Base-by-base conservation (phyloP, 1,140 invertebrate species). In the Drosophila pachea region DNA sequence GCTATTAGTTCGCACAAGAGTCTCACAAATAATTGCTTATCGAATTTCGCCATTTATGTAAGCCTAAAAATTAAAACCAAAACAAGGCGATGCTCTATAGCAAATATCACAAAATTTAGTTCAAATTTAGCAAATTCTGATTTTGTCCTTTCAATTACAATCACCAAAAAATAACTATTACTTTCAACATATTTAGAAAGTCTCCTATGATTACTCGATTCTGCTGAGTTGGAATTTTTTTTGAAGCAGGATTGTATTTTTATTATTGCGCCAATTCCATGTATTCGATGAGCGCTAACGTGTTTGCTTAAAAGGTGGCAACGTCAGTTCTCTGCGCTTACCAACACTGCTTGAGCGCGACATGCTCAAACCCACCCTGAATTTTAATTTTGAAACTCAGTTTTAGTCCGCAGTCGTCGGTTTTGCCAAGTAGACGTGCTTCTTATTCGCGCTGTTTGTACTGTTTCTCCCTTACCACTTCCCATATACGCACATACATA, bases 371-470 rank as follows among this genome's bases (percentile, higher is more conserved):
- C 72, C 64, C 59, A 76, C 75, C 71, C 68, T 8, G 32, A 16
- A 42, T 9, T 52, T 47, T 16, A 68, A 60, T 40, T 68, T 68
- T 61, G 12, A 45, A 78, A 70, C 66, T 50, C 38, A 61, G 61
- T 40, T 54, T 78, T 61, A 84, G 81, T 84, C 81, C 81, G 81
- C 74, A 64, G 66, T 76, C 79, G 79, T 86, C 81, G 79, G 76
- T 79, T 84, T 76, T 81, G 81, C 76, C 81, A 84, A 76, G 59
- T 73, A 86, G 79, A 84, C 81, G 81, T 84, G 81, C 76, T 84
- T 86, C 81, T 71, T 69, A 47, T 42, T 63, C 60, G 49, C 52
- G 56, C 52, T 65, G 54, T 84, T 62, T 73, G 71, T 68, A 65
- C 47, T 66, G 42, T 67, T 73, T 69, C 22, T 22, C 58, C 38